Evolutionary conservation across 2,888 invertebrate genomes (phyloP).

Genomic region (Rhingia rostrata): DNA sequence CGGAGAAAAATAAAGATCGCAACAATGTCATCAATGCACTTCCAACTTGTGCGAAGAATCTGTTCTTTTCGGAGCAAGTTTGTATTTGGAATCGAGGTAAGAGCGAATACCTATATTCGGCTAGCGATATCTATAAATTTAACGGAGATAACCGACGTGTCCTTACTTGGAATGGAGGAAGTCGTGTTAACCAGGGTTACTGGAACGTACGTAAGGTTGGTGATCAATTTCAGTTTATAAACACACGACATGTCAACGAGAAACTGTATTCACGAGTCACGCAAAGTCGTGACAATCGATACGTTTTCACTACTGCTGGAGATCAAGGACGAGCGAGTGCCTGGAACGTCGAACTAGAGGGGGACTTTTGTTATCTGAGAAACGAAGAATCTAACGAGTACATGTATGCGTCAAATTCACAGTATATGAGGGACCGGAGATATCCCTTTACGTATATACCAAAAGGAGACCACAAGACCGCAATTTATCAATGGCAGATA

Average conservation of each 20-base stretch:
- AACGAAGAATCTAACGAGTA: background rate
- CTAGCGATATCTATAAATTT: background rate
- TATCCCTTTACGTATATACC: too few relatives aligned
- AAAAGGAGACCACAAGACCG: too few relatives aligned
- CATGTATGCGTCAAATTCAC: constrained; percentile 13
- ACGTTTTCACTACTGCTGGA: background rate
- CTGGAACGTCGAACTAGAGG: constrained; percentile 6
- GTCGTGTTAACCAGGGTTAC: background rate
- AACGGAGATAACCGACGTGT: background rate
- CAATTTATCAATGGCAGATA: too few relatives aligned
- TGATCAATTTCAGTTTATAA: background rate
- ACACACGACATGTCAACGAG: background rate
- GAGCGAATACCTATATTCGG: constrained; percentile 8
- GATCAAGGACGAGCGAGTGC: background rate
- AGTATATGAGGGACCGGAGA: too few relatives aligned
- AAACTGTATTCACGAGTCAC: background rate
- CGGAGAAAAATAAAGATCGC: background rate
- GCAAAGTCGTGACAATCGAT: background rate
- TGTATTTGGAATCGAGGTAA: constrained; percentile 31
- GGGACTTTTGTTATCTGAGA: constrained; percentile 20
- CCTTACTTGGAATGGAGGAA: background rate
- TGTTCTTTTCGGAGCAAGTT: background rate
- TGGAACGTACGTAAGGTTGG: constrained; percentile 1
- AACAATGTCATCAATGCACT: constrained; percentile 8
- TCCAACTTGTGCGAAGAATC: constrained; percentile 14